These are phyloP conservation scores for Axinella damicornis DNA, from an alignment of 37 sponge, comb jelly and placozoan species.

Conservation along the genomic window DNA sequence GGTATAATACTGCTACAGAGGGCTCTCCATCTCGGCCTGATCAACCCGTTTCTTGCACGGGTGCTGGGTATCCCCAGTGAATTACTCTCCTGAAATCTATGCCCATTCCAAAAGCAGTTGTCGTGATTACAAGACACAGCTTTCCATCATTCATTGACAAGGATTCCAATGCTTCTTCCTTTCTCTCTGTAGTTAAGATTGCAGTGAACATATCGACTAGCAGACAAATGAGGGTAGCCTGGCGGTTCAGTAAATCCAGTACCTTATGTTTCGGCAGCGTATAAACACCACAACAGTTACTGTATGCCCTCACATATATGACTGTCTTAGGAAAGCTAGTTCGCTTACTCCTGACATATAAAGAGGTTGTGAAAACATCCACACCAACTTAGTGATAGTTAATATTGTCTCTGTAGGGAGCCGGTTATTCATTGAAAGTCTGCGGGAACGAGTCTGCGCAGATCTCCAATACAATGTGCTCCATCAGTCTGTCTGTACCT, in stretches of 20 bases:
- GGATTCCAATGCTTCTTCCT: slow-evolving; percentile 29
- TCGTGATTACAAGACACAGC: slow-evolving; percentile 47
- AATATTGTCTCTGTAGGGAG: too few relatives aligned
- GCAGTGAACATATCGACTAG: slow-evolving; percentile 54
- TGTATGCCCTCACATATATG: slow-evolving; percentile 14
- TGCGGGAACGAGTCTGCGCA: too few relatives aligned
- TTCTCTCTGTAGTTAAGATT: slow-evolving; percentile 12
- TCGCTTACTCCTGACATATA: background rate
- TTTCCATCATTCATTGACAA: slow-evolving; percentile 10
- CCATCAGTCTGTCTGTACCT: slow-evolving; percentile 2
- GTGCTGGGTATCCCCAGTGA: slow-evolving; percentile 45
- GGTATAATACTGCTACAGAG: slow-evolving; percentile 25
- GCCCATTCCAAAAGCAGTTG: slow-evolving; percentile 66
- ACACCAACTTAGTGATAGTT: background rate
- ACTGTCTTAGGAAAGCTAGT: slow-evolving; percentile 40
- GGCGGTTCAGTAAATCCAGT: slow-evolving; percentile 54
- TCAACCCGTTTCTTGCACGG: slow-evolving; percentile 58
- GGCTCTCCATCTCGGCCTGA: slow-evolving; percentile 50
- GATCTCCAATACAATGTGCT: background rate
- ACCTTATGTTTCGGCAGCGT: background rate
- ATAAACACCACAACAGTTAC: slow-evolving; percentile 33
- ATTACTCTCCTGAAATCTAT: slow-evolving; percentile 40
- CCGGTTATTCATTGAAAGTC: too few relatives aligned
- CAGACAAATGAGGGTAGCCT: slow-evolving; percentile 17
- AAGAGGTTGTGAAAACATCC: background rate